Conservation (phyloP, 2,888 invertebrate genomes). For the Acronicta alni region DNA sequence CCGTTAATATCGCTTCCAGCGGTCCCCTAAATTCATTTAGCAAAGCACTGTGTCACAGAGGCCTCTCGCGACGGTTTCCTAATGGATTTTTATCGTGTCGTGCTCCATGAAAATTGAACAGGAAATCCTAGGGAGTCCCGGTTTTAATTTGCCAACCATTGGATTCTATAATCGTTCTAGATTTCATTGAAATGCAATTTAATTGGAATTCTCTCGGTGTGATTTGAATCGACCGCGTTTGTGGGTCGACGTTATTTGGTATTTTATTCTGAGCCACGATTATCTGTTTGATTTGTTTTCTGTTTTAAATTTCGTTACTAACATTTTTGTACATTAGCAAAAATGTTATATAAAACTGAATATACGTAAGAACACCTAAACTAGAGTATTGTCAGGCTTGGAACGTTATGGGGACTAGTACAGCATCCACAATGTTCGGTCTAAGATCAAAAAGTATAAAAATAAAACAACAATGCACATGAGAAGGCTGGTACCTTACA, state of each 20-base stretch:
- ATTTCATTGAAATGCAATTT: slow-evolving; percentile 86
- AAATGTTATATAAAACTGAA: too few relatives aligned
- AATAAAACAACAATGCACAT: too few relatives aligned
- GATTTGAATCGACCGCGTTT: slow-evolving; percentile 75
- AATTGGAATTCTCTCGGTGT: slow-evolving; percentile 79
- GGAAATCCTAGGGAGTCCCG: slow-evolving; percentile 80
- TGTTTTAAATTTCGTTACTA: slow-evolving; percentile 11
- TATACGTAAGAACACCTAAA: too few relatives aligned
- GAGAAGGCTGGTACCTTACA: too few relatives aligned
- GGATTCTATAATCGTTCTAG: slow-evolving; percentile 85
- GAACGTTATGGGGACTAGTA: too few relatives aligned
- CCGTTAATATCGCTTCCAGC: slow-evolving; percentile 65
- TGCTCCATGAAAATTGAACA: slow-evolving; percentile 83
- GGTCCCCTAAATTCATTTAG: slow-evolving; percentile 53
- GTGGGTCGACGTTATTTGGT: slow-evolving; percentile 62
- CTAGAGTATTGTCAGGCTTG: too few relatives aligned
- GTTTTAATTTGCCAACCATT: slow-evolving; percentile 85
- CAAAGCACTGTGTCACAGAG: slow-evolving; percentile 70
- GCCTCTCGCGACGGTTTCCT: slow-evolving; percentile 73
- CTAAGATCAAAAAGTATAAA: too few relatives aligned
- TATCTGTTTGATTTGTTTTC: slow-evolving; percentile 31
- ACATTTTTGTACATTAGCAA: not conserved
- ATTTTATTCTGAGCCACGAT: slow-evolving; percentile 50
- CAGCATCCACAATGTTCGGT: too few relatives aligned
- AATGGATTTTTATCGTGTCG: slow-evolving; percentile 85